Evolutionary conservation across 1,140 invertebrate genomes (phyloP), one percentile per base, ranked within the genome.

Genomic region (Procambarus virginalis): DNA sequence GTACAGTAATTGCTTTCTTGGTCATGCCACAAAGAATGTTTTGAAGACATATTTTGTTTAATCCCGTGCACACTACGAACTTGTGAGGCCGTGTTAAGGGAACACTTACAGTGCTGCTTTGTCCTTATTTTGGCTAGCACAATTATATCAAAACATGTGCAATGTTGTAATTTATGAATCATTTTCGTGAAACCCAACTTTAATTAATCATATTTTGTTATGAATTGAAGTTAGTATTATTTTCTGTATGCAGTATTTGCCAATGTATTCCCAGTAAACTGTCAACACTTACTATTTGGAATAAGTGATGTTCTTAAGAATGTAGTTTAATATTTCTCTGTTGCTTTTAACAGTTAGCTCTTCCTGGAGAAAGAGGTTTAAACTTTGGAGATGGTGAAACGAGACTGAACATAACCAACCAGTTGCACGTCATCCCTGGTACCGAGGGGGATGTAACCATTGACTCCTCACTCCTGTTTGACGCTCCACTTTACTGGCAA

Each of bases 401-500:
- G 17, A 90, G 92, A 22, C 92, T 96, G 46, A 95, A 95, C 84
- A 92, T 95, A 3, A 95, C 95, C 46, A 96, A 95, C 93, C 95
- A 95, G 70, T 94, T 96, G 17, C 93, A 95, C 70, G 94, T 96
- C 1, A 96, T 97, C n/a, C 97, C 96, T 14, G 95, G 94, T n/a
- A 94, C 94, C 77, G 94, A 94, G 17, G 95, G 95, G 2, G 95
- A 96, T 92, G 95, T 97, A 0, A 95, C 95, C 2, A 95, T 97
- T 49, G 95, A 96, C n/a, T 94, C 95, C 2, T 95, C 95, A 79
- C 94, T 95, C 55, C 94, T 95, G 34, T 96, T 96, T 91, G 95
- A 96, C 88, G 96, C 96, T 90, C 97, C 98, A 0, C 94, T 98
- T 2, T 99, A 98, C 93, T 98, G 98, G 96, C 95, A 96, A 92